These are phyloP conservation scores for Stichopus chloronotus DNA, from an alignment of 35 echinoderm and acorn worm genomes.

Conservation along the genomic window DNA sequence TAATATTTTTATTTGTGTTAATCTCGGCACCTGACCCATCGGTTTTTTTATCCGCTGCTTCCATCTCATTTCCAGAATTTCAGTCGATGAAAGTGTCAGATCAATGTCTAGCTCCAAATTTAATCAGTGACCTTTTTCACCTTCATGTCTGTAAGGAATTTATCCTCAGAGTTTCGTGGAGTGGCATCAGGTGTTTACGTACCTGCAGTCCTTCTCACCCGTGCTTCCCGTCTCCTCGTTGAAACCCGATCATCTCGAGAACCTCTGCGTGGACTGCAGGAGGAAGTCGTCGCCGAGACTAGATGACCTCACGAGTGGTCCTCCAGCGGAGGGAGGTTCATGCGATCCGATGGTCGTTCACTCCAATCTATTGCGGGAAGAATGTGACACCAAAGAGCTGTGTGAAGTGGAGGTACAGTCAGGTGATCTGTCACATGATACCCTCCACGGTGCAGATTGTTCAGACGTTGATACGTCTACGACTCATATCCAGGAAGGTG, in stretches of 20 bases:
- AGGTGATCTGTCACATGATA: background rate
- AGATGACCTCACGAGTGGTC: background rate
- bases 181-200: conserved; percentile 24
- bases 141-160: background rate
- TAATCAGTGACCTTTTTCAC: background rate
- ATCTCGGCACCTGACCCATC: too few relatives aligned
- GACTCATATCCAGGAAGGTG: background rate
- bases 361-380: background rate
- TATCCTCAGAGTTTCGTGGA: background rate
- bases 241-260: background rate
- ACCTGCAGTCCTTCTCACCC: background rate
- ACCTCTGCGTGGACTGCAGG: conserved; percentile 2
- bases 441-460: background rate
- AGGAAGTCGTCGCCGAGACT: background rate
- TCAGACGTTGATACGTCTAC: background rate
- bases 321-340: background rate
- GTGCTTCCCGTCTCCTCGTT: background rate
- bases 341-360: background rate
- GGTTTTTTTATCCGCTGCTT: too few relatives aligned
- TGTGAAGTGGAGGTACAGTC: background rate
- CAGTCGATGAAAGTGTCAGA: too few relatives aligned
- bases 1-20: too few relatives aligned
- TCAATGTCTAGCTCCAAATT: too few relatives aligned
- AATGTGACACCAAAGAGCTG: background rate
- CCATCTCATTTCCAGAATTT: too few relatives aligned